A percentile compares a stretch with the other conserved stretches of the same genome.
phyloP scores from a whole-genome alignment of 2,888 invertebrate species.

The Graphium colonna region DNA sequence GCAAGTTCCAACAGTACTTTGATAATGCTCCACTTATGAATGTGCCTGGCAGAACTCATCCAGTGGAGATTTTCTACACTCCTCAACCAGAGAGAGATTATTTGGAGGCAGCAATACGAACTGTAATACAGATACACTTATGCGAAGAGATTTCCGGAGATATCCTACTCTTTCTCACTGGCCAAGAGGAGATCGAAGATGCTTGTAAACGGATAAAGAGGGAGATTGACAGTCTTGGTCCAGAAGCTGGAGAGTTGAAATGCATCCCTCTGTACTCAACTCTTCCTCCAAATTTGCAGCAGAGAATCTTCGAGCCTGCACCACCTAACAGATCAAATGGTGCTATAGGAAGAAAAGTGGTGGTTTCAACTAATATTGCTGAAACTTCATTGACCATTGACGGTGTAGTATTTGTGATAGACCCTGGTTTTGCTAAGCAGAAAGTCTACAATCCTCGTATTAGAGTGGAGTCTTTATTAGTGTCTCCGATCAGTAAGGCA shows the following conservation, averaged over 20 bases:
- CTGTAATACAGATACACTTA: constrained; percentile 97
- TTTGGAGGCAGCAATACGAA: constrained; percentile 98
- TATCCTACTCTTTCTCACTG: constrained; percentile 90
- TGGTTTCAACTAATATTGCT: constrained; percentile 99
- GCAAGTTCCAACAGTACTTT: constrained; percentile 99
- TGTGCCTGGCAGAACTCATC: constrained; percentile 87
- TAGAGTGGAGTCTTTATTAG: constrained; percentile 97
- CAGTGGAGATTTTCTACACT: constrained; percentile 94
- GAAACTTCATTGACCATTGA: constrained; percentile 99
- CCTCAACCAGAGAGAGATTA: constrained; percentile 98
- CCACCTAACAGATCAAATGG: constrained; percentile 95
- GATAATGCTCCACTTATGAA: constrained; percentile 99
- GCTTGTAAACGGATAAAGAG: constrained; percentile 98
- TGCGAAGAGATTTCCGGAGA: constrained; percentile 96
- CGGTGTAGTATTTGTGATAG: constrained; percentile 99
- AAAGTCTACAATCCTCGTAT: constrained; percentile 94
- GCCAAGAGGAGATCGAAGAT: constrained; percentile 98
- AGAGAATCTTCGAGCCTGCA: constrained; percentile 97
- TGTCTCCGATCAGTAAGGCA: constrained; percentile 99
- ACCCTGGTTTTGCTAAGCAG: constrained; percentile 99
- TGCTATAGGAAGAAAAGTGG: constrained; percentile 94
- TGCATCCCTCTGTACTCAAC: constrained; percentile 99
- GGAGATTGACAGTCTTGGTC: constrained; percentile 96
- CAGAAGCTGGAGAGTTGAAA: constrained; percentile 97
- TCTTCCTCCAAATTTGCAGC: constrained; percentile 97